Evolutionary conservation across 1,140 invertebrate species (phyloP).

Genomic region (Meteorus sp.): DNA sequence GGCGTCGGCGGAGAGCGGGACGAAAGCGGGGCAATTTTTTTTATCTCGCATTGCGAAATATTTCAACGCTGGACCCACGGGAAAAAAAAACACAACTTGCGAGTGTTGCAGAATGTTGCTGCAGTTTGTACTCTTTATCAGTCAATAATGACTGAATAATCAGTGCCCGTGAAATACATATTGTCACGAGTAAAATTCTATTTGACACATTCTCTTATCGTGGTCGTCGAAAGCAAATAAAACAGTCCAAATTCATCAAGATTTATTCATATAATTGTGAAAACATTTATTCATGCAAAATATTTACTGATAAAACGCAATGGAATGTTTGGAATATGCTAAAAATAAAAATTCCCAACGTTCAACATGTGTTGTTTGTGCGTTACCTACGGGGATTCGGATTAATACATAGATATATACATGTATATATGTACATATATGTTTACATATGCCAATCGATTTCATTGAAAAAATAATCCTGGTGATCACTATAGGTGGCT

Average conservation of each 20-base stretch:
- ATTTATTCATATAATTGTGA: too few relatives aligned
- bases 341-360: too few relatives aligned
- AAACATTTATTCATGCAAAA: too few relatives aligned
- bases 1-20: slow-evolving; percentile 24
- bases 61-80: too few relatives aligned
- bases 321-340: too few relatives aligned
- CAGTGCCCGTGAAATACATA: not conserved
- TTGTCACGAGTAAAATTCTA: slow-evolving; percentile 2
- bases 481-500: slow-evolving; percentile 36
- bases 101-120: not conserved
- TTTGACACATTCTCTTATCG: slow-evolving; percentile 12
- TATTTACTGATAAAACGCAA: too few relatives aligned
- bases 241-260: not conserved
- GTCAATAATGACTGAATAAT: slow-evolving; percentile 6
- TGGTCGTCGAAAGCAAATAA: not conserved
- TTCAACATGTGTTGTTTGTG: too few relatives aligned
- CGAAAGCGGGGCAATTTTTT: slow-evolving; percentile 27
- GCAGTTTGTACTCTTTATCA: slow-evolving; percentile 16
- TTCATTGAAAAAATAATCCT: slow-evolving; percentile 37
- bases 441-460: not conserved
- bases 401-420: too few relatives aligned
- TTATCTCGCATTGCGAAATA: slow-evolving; percentile 23
- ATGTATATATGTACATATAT: not conserved
- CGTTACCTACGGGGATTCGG: too few relatives aligned
- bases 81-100: too few relatives aligned